Evolutionary conservation across 92 coral and sea anemone species (phyloP).

Genomic region (Epizoanthus scotinus): DNA sequence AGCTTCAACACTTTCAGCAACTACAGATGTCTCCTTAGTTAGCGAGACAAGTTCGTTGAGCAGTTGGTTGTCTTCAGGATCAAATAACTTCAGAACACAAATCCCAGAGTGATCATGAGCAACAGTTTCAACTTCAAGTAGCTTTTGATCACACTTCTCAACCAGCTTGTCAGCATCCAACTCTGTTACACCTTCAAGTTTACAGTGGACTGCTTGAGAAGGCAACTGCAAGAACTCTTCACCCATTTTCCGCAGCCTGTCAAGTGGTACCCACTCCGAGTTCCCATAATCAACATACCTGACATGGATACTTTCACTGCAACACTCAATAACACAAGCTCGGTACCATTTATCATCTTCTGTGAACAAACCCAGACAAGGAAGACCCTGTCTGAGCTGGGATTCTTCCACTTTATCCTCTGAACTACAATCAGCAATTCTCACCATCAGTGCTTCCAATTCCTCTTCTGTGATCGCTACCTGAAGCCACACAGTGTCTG

Average conservation of each 20-base stretch:
- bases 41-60: conserved; percentile 17
- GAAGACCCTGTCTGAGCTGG: conserved; percentile 38
- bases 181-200: conserved; percentile 48
- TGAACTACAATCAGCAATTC: conserved; percentile 53
- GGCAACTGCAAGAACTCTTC: conserved; percentile 58
- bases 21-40: neutral
- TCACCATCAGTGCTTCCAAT: conserved; percentile 67
- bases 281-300: conserved; percentile 90
- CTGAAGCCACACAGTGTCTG: conserved; percentile 76
- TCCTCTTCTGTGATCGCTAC: conserved; percentile 61
- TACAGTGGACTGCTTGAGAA: conserved; percentile 69
- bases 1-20: neutral
- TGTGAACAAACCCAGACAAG: conserved; percentile 67
- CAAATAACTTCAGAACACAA: conserved; percentile 57
- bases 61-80: conserved; percentile 47
- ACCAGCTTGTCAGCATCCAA: conserved; percentile 47
- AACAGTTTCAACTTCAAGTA: conserved; percentile 64
- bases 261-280: conserved; percentile 65
- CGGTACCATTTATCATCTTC: conserved; percentile 83
- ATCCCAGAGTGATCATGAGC: conserved; percentile 35
- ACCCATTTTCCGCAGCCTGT: conserved; percentile 66
- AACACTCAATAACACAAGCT: conserved; percentile 60
- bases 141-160: conserved; percentile 65
- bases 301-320: conserved; percentile 47
- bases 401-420: conserved; percentile 3